A percentile compares a stretch with the other conserved stretches of the same genome.
Evolutionary conservation across 1,140 invertebrate species (phyloP).

Genomic region (Trichonephila clavipes): DNA sequence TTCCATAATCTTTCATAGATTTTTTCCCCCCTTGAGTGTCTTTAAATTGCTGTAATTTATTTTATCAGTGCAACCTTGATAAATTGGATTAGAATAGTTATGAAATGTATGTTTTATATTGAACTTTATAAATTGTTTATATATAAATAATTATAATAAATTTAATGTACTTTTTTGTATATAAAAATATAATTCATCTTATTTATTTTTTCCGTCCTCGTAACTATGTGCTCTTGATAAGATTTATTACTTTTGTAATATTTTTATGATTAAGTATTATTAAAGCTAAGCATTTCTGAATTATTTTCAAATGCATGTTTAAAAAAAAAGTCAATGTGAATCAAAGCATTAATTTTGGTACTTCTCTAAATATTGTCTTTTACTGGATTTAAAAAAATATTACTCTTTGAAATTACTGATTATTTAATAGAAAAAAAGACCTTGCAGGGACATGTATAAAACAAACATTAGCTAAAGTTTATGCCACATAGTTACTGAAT

Average conservation of each 20-base stretch:
- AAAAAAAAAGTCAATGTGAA: not conserved
- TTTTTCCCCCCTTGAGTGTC: not conserved
- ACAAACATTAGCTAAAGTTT: too few species aligned
- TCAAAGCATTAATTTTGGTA: too few species aligned
- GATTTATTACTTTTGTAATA: not conserved
- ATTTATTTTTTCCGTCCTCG: constrained; percentile 21
- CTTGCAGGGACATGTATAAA: too few species aligned
- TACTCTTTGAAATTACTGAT: too few species aligned
- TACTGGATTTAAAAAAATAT: too few species aligned
- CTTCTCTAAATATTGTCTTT: too few species aligned
- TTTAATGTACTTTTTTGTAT: constrained; percentile 41
- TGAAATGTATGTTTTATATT: constrained; percentile 31
- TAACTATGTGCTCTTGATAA: not conserved
- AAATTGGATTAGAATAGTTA: not conserved
- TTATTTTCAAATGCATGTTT: not conserved
- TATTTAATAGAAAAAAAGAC: too few species aligned
- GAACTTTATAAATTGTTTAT: constrained; percentile 27
- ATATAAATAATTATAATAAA: constrained; percentile 16
- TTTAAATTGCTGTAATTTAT: not conserved
- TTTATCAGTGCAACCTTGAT: not conserved
- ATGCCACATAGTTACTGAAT: too few species aligned
- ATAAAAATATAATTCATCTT: constrained; percentile 33
- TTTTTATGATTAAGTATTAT: not conserved
- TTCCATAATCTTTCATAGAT: not conserved
- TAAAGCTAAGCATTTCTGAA: not conserved